Evolutionary conservation across 2,797 vertebrate genomes (phyloP), one percentile per base, ranked within the genome.

Genomic region (Cephalopachus bancanus): DNA sequence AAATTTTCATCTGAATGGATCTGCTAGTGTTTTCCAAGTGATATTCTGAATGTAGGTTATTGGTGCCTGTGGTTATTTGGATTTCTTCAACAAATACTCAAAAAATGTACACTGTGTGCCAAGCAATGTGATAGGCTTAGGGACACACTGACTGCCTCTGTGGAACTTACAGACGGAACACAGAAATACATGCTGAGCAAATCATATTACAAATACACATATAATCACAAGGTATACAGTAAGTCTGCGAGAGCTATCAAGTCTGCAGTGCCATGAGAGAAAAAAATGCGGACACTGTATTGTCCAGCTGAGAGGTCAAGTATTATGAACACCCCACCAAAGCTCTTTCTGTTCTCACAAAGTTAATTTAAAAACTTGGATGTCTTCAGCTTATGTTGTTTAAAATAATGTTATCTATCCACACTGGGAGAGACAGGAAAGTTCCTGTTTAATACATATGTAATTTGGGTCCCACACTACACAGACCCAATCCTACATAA

Each of bases 261-360:
- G 65, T 62, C 72, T n/a, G 15, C 0, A 14, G 10, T 1, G 19
- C 20, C 2, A 1, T 0, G 24, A 83, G 51, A 28, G 37, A 33
- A 51, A 51, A 30, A 26, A 6, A 22, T 1, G 28, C 30, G 49
- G 33, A 62, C 16, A 62, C n/a, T 2, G 0, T 16, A 0, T 59
- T 79, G 44, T 28, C 55, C n/a, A 11, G 30, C 19, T 8, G 10
- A 64, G n/a, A 53, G 10, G 22, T 76, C 14, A 33, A 14, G 12
- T 2, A 49, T 8, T 62, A 19, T 6, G 26, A 49, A 33, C 17
- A 12, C 2, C 3, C 62, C 55, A 51, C 3, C 6, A 37, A 59
- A 60, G 60, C 59, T 37, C 30, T 65, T 51, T 0, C 20, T 17
- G 26, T 15, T 26, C 28, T 53, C 30, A 19, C 19, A 16, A 22